Evolutionary conservation across 2,888 invertebrate species (phyloP).

Genomic region (Sipha maydis): DNA sequence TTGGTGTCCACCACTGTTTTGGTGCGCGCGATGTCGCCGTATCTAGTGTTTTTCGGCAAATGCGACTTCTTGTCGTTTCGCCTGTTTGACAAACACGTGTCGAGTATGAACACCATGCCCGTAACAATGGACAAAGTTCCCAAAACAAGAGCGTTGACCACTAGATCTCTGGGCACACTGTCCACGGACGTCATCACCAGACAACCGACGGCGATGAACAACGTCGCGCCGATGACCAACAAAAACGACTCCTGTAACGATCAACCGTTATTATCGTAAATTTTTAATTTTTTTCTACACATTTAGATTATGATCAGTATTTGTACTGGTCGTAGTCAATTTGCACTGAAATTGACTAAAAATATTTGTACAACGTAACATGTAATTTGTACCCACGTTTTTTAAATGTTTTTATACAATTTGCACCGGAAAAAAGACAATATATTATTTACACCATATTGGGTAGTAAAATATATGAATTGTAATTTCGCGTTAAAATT

Average conservation of each 20-base stretch:
- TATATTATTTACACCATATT: too few species aligned
- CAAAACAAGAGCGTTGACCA: constrained; percentile 78
- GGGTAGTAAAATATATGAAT: too few species aligned
- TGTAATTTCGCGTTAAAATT: too few species aligned
- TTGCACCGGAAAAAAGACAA: too few species aligned
- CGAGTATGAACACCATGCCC: constrained; percentile 72
- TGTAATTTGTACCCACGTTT: too few species aligned
- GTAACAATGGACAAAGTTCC: constrained; percentile 76
- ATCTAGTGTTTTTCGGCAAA: constrained; percentile 27
- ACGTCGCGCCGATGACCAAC: constrained; percentile 76
- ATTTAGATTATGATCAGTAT: too few species aligned
- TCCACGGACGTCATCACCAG: constrained; percentile 78
- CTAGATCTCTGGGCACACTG: constrained; percentile 75
- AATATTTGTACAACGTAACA: too few species aligned
- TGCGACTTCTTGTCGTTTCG: constrained; percentile 32
- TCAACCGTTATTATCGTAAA: background rate
- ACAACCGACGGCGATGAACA: constrained; percentile 77
- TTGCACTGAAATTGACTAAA: too few species aligned
- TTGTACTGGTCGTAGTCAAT: too few species aligned
- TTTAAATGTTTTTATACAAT: too few species aligned
- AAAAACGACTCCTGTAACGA: constrained; percentile 73
- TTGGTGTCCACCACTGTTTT: background rate
- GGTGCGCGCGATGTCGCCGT: constrained; percentile 51
- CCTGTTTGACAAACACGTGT: constrained; percentile 57
- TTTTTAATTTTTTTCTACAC: too few species aligned